Base-by-base conservation (phyloP, 2,113 vertebrate species). In the Microcebus jonahi region DNA sequence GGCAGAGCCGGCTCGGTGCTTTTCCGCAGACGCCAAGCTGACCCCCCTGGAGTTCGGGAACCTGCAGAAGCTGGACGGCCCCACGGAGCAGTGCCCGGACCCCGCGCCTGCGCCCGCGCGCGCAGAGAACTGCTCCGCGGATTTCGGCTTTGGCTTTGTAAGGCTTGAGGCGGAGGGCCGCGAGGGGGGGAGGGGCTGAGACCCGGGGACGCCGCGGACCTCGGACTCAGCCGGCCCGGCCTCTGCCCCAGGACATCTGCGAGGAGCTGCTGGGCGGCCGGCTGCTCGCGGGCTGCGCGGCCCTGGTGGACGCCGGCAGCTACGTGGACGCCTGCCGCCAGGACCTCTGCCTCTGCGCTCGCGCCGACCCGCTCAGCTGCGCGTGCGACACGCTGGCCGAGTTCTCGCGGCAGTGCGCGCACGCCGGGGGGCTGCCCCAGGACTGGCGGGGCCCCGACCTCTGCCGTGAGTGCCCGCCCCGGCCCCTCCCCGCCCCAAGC, bases 1-100 rank as follows among this genome's bases (percentile, higher is more conserved):
- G n/a, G 39, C 42, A 65, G 29, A 61, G 17, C 17, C 53, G 0
- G 21, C 7, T 14, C 0, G 12, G 42, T 63, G 8, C 45, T 45
- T 45, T 8, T 45, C 45, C 8, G 45, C 96, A 99, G 99, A 98
- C 34, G 10, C 92, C 29, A 97, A 96, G 90, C 95, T 99, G 82
- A 98, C 98, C 88, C 77, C 97, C 3, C 5, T 96, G 5, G 99
- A 99, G 86, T 99, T 98, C 77, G 98, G 98, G 59, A 98, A 98
- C 80, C 98, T 99, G 95, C 99, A 99, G 89, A 99, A 99, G 96
- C 92, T 99, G 96, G 98, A 99, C 12, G 99, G 98, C 10, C 99
- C 99, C 90, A 99, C 97, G 5, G 99, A 99, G 96, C 98, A 81
- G n/a, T 99, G 99, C 96, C 98, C 97, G 45, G 99, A 99, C 80